phyloP scores from a whole-genome alignment of 2,113 vertebrate species.

The Chionodraco myersi region DNA sequence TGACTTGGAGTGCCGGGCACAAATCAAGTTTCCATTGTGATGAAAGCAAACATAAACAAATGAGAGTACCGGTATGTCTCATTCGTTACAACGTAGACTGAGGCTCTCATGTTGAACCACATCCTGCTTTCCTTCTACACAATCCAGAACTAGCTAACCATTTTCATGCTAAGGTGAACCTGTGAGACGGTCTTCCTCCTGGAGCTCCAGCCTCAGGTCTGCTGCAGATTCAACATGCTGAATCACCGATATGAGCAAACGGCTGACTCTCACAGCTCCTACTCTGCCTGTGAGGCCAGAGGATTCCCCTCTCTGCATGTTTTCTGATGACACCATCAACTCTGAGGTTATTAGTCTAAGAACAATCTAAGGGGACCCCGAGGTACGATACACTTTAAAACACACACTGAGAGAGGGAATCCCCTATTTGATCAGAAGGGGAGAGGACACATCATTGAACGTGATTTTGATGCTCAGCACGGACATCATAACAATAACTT shows the following conservation, averaged over 20 bases:
- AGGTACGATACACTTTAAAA: not conserved
- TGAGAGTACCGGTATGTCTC: too few species aligned
- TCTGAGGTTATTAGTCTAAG: not conserved
- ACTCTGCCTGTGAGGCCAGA: not conserved
- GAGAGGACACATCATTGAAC: not conserved
- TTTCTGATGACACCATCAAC: not conserved
- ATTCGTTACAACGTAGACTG: too few species aligned
- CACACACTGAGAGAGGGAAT: not conserved
- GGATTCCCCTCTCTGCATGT: not conserved
- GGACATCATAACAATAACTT: too few species aligned
- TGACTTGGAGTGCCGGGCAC: too few species aligned
- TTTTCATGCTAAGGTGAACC: not conserved
- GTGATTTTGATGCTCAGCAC: not conserved
- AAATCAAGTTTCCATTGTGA: too few species aligned
- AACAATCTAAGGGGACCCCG: not conserved
- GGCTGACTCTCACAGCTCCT: not conserved
- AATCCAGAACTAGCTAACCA: too few species aligned
- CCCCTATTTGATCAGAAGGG: not conserved
- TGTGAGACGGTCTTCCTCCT: not conserved
- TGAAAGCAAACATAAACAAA: too few species aligned
- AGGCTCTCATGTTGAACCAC: too few species aligned
- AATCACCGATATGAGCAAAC: not conserved
- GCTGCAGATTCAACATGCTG: conserved; percentile 28
- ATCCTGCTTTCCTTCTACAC: too few species aligned
- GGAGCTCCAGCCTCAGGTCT: not conserved